A percentile compares a stretch with the other conserved stretches of the same genome.
Evolutionary conservation across 2,888 invertebrate species (phyloP).

Genomic region (Cryptocheilus praepositus): DNA sequence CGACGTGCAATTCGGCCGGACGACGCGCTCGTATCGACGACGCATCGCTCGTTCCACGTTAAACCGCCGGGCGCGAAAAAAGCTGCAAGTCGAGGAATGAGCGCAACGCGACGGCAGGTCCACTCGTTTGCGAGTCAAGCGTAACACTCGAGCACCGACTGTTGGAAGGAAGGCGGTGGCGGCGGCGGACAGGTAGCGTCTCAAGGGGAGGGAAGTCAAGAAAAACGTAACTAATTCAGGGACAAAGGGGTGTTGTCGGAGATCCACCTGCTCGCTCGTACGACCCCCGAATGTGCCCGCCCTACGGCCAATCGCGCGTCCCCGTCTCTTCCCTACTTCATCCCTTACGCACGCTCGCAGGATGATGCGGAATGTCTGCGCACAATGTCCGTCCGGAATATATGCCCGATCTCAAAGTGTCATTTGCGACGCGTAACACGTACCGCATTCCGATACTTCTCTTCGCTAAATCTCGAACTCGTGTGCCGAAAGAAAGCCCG

Average conservation of each 20-base stretch:
- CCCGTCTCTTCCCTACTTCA: slow-evolving; percentile 53
- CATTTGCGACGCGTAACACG: no score
- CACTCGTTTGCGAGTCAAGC: not conserved
- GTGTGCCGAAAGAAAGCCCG: no score
- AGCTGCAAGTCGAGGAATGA: no score
- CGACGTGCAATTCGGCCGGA: not conserved
- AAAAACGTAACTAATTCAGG: slow-evolving; percentile 68
- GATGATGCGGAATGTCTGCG: slow-evolving; percentile 20
- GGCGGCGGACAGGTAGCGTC: slow-evolving; percentile 55
- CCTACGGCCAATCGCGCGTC: slow-evolving; percentile 65
- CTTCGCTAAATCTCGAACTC: no score
- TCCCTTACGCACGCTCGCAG: slow-evolving; percentile 50
- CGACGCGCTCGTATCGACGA: not conserved
- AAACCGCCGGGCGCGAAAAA: no score
- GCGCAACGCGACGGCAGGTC: no score
- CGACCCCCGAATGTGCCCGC: slow-evolving; percentile 63
- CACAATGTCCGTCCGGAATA: slow-evolving; percentile 5
- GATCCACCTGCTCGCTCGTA: slow-evolving; percentile 68
- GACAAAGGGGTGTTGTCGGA: slow-evolving; percentile 64
- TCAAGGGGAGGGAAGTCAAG: slow-evolving; percentile 37
- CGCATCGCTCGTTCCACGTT: not conserved
- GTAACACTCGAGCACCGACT: slow-evolving; percentile 52
- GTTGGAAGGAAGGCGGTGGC: not conserved
- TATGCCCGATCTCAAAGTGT: no score
- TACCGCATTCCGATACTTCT: no score